Percentiles rank a stretch among this genome's conserved stretches.
Conservation (phyloP, 2,888 invertebrate genomes). For the Oscheius sp. region DNA sequence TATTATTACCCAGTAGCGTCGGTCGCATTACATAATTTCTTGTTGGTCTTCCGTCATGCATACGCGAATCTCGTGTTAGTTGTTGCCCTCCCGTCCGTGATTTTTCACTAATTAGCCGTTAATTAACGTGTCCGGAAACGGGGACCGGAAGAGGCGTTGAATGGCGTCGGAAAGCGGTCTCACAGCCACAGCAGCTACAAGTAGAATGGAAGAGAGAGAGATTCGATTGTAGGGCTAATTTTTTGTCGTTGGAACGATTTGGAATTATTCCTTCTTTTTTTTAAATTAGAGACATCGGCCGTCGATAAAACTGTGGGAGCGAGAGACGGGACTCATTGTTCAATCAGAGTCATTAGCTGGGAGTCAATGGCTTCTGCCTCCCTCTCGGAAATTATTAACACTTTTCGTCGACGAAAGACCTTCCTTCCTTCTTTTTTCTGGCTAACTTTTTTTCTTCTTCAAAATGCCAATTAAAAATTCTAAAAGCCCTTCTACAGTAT, state of each 20-base stretch:
- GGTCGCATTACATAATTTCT: conserved; percentile 19
- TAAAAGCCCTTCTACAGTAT: too few species aligned
- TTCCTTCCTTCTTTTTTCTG: too few species aligned
- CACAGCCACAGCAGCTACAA: background rate
- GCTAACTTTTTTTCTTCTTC: too few species aligned
- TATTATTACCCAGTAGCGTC: background rate
- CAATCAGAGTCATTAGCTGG: background rate
- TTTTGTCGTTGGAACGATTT: too few species aligned
- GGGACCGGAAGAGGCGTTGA: background rate
- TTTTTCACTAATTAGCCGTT: conserved; percentile 20
- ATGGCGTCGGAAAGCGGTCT: background rate
- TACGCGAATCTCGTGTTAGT: background rate
- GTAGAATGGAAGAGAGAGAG: too few species aligned
- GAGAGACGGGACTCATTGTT: background rate
- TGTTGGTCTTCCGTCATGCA: conserved; percentile 27
- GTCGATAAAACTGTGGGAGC: conserved; percentile 11
- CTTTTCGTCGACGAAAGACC: too few species aligned
- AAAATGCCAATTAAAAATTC: too few species aligned
- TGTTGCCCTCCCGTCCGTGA: conserved; percentile 1
- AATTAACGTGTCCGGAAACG: conserved; percentile 21
- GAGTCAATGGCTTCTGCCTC: background rate
- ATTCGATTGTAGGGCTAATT: too few species aligned
- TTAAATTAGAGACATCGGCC: background rate
- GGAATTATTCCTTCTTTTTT: background rate
- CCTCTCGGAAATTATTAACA: background rate